Conservation (phyloP, 2,113 vertebrate species). For the Thamnaconus septentrionalis region DNA sequence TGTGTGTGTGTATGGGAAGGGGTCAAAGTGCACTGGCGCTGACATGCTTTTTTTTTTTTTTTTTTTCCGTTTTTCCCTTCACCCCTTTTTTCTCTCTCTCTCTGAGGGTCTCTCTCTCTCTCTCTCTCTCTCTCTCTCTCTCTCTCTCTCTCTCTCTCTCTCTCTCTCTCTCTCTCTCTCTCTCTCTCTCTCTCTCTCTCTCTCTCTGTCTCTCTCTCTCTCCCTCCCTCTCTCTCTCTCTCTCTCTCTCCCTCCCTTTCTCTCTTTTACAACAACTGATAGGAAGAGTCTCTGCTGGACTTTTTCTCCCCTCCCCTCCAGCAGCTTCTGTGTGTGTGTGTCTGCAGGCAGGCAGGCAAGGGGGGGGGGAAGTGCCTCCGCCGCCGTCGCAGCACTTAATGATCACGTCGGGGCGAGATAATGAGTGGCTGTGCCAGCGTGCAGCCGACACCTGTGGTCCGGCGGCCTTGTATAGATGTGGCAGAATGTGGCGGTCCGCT, state of each 20-base stretch:
- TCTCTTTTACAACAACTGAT: constrained; percentile 40
- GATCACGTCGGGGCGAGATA: constrained; percentile 69
- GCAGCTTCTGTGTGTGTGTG: constrained; percentile 17
- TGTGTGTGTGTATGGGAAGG: constrained; percentile 25
- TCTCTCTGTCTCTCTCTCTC: constrained; percentile 39
- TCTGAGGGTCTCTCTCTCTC: constrained; percentile 42
- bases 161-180: constrained; percentile 34
- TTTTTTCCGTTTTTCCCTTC: constrained; percentile 36
- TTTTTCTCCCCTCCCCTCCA: constrained; percentile 1
- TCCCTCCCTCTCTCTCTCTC: constrained; percentile 20
- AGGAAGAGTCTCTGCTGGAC: constrained; percentile 41
- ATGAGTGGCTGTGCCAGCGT: constrained; percentile 59
- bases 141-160: constrained; percentile 24
- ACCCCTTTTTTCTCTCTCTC: constrained; percentile 6
- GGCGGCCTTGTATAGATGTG: constrained; percentile 57
- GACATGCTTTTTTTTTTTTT: constrained; percentile 58
- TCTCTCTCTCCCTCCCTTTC: constrained; percentile 24
- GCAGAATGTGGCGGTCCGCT: constrained; percentile 43
- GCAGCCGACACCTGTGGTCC: constrained; percentile 66
- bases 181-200: constrained; percentile 33
- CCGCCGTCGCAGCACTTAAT: constrained; percentile 63
- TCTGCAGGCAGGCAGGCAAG: not conserved
- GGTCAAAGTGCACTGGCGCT: constrained; percentile 75
- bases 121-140: constrained; percentile 23
- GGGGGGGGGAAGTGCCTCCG: constrained; percentile 44